These are phyloP conservation scores for Melipona beecheii DNA, from an alignment of 2,888 invertebrate species.

Conservation along the genomic window DNA sequence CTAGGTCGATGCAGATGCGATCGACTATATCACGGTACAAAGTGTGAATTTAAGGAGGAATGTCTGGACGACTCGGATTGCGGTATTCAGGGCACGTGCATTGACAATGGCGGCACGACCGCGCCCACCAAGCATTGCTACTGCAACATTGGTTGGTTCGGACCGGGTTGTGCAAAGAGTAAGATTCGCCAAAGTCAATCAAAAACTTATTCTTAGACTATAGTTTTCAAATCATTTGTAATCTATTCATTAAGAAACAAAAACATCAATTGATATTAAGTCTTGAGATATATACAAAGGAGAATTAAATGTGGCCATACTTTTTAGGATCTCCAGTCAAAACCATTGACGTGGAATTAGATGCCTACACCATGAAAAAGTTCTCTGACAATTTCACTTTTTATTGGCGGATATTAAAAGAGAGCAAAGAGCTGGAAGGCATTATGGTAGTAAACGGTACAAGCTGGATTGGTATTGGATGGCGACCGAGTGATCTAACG, in stretches of 20 bases:
- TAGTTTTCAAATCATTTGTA: background rate
- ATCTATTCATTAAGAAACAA: background rate
- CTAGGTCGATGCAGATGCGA: constrained; percentile 92
- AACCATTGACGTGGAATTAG: constrained; percentile 89
- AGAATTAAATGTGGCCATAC: background rate
- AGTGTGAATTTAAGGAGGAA: constrained; percentile 95
- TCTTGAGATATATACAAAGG: background rate
- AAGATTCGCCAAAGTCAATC: constrained; percentile 79
- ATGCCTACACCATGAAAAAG: constrained; percentile 89
- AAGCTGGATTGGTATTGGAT: constrained; percentile 93
- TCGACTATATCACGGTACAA: constrained; percentile 91
- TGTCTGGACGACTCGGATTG: constrained; percentile 94
- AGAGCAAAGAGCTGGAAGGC: constrained; percentile 94
- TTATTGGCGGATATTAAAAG: constrained; percentile 94
- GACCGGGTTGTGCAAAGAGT: constrained; percentile 93
- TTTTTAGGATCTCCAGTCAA: constrained; percentile 90
- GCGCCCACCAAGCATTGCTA: constrained; percentile 94
- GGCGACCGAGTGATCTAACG: constrained; percentile 92
- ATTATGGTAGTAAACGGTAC: constrained; percentile 94
- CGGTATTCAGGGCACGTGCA: constrained; percentile 93
- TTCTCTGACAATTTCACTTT: constrained; percentile 91
- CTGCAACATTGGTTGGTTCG: constrained; percentile 95
- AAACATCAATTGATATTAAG: too few relatives aligned
- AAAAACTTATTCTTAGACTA: background rate
- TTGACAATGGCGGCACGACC: constrained; percentile 92